Percentiles rank a stretch among this genome's conserved stretches.
Evolutionary conservation across 2,797 vertebrate species (phyloP).

Genomic region (Phataginus tetradactyla): DNA sequence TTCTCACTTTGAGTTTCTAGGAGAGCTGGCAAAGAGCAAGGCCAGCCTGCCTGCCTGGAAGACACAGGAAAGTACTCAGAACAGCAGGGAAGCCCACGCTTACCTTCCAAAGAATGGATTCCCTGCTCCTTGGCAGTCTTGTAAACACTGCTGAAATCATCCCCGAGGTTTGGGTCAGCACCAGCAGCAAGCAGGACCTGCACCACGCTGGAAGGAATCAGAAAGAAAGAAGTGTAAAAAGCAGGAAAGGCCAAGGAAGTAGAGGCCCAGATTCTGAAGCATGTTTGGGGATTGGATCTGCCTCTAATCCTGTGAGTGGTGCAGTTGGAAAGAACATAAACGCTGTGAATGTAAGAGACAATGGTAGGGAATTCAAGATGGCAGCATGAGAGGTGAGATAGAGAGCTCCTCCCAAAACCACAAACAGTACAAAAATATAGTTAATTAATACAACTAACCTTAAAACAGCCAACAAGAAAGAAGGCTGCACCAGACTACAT

Average conservation of each 20-base stretch:
- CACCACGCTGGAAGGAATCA: constrained; percentile 88
- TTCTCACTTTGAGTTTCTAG: background rate
- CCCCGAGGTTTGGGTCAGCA: constrained; percentile 94
- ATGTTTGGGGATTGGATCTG: background rate
- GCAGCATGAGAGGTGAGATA: no score
- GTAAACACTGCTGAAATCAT: constrained; percentile 96
- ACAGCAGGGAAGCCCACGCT: background rate
- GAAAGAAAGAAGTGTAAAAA: constrained; percentile 55
- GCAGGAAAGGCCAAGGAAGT: background rate
- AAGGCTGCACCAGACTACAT: no score
- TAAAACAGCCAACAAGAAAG: no score
- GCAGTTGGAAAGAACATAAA: background rate
- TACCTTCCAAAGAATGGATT: constrained; percentile 97
- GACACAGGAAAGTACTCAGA: background rate
- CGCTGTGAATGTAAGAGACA: background rate
- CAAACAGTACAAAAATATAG: no score
- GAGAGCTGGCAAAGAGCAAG: background rate
- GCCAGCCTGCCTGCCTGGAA: background rate
- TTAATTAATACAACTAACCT: no score
- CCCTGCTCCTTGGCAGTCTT: constrained; percentile 94
- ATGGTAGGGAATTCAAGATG: background rate
- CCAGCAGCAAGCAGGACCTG: constrained; percentile 92
- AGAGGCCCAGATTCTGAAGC: background rate
- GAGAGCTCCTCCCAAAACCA: no score
- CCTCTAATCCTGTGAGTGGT: background rate